Evolutionary conservation across 1,140 invertebrate genomes (phyloP).

Genomic region (Drosophila ogumai): DNA sequence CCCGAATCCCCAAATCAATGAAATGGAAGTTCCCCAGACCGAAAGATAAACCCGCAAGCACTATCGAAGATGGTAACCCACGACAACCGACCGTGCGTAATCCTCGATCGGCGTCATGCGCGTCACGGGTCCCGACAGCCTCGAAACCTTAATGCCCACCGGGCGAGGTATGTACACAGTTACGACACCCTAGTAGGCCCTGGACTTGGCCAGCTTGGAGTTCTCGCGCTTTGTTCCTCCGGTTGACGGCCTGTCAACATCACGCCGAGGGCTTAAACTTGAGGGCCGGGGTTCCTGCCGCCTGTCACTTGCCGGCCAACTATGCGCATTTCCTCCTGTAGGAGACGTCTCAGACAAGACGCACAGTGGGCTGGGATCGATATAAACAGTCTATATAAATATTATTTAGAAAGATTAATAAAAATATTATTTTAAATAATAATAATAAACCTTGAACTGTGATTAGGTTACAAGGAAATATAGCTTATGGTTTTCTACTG

Average conservation of each 20-base stretch:
- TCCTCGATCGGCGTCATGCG: constrained; percentile 31
- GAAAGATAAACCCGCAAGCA: neutral
- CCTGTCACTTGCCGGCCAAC: constrained; percentile 24
- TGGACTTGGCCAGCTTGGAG: neutral
- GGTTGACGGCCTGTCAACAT: constrained; percentile 31
- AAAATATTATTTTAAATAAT: too few species aligned
- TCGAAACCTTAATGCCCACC: constrained; percentile 18
- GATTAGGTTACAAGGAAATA: neutral
- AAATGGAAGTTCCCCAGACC: constrained; percentile 28
- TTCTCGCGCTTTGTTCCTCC: neutral
- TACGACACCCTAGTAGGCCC: constrained; percentile 7
- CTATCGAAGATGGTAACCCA: constrained; percentile 10
- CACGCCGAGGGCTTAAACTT: constrained; percentile 19
- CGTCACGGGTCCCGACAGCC: constrained; percentile 28
- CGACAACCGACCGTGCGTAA: constrained; percentile 6
- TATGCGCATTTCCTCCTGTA: constrained; percentile 37
- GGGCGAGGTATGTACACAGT: neutral
- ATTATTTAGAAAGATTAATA: too few species aligned
- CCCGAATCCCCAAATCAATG: neutral
- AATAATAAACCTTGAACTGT: neutral
- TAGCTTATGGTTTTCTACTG: neutral
- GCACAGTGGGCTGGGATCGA: constrained; percentile 8
- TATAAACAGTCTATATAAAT: neutral
- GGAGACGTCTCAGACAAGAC: constrained; percentile 11
- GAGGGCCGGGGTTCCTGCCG: constrained; percentile 9